Base-by-base conservation (phyloP, 1,140 invertebrate genomes). In the fruit fly (Drosophila melanogaster) region DNA sequence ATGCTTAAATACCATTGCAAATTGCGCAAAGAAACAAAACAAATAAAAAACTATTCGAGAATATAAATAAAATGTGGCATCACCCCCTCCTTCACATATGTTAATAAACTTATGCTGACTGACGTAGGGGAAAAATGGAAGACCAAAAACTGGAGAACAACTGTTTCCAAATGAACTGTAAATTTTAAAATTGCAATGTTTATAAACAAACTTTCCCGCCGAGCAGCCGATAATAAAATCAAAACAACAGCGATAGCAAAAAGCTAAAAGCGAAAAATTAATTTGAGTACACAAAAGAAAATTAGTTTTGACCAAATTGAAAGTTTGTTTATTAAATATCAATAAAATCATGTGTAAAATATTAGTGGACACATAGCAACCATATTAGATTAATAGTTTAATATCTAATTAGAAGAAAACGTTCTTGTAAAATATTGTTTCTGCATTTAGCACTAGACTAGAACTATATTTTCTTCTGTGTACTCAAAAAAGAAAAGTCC, bases 101-200 rank as follows among this genome's bases (percentile, higher is more conserved):
- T 74, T 77, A 77, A 77, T 77, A 77, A 77, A 77, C 74, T 77
- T 77, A 77, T 77, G 73, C 73, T 77, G 74, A 77, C 73, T 75
- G 72, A 76, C 83, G 70, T 76, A 81, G 81, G 44, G 51, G 7
- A 14, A 40, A 70, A 70, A 69, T 56, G 5, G 38, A 41, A 56
- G 22, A n/a, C 22, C 15, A 40, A 55, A 60, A 60, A 62, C 15
- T 40, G 40, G 55, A 24, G 64, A 53, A 46, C 44, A 53, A 62
- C 69, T 46, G 41, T 57, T 72, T 57, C 66, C 61, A 85, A 85
- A 85, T 62, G 64, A 84, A 79, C 81, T 81, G 83, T 87, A 87
- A 79, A 87, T 83, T 89, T 87, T 50, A 89, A 90, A 89, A 89
- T 89, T 89, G 84, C 84, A 89, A 89, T 89, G 84, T 89, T 89